Evolutionary conservation across 2,888 invertebrate species (phyloP), one percentile per base, ranked within the genome.

Genomic region (Scaptomyza flava): DNA sequence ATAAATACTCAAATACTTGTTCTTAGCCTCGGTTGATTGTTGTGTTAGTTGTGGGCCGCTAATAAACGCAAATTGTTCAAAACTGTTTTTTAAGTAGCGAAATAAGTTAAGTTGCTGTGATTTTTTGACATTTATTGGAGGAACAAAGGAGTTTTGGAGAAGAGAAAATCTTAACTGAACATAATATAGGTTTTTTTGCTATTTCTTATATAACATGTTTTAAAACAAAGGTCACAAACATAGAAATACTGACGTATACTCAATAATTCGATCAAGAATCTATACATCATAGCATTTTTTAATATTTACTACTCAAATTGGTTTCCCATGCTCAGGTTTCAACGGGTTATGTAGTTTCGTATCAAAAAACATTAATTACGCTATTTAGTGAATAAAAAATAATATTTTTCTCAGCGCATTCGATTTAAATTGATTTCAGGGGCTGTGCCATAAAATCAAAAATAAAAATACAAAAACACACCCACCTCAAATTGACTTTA

Each of bases 31-130:
- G 20, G 31, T 42, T 8, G 53, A 54, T 57, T 72, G 42, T 70
- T 73, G 77, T 48, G 57, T 57, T 64, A 48, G 58, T 65, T 77
- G 66, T 72, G 68, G 47, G 59, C 41, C 52, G 77, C 72, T 83
- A 88, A 88, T 83, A 81, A 81, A 81, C 71, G 56, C 72, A 83
- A 88, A 81, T 80, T 77, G 79, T 60, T 68, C 27, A 51, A 87
- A 67, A 87, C 75, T 67, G 72, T 70, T 76, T 75, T 77, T 72
- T 83, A 83, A 88, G 76, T 74, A 75, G 79, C 68, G 30, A 86
- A 83, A 72, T 69, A 76, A 73, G 64, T 68, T 63, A 42, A 66
- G 63, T 54, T 69, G 75, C 48, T 50, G 27, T 17, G 61, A 36
- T 48, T 57, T 62, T 54, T 58, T 77, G 80, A 77, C 59, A 68